A percentile compares a stretch with the other conserved stretches of the same genome.
phyloP scores from a whole-genome alignment of 2,113 vertebrate species.

The Tinamus guttatus region DNA sequence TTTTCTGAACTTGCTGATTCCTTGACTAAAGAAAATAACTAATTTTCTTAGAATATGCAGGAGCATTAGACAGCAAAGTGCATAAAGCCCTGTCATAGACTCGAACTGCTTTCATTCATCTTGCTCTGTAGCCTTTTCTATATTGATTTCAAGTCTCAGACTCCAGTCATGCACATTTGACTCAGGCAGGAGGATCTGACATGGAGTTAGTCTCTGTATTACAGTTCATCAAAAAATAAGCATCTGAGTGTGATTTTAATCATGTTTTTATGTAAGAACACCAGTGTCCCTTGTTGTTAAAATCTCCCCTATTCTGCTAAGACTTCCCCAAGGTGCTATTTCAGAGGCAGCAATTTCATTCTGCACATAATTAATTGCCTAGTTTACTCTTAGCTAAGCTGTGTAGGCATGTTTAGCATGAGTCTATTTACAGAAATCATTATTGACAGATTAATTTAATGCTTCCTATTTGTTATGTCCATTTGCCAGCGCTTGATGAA shows the following conservation, averaged over 20 bases:
- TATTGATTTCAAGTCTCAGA: not conserved
- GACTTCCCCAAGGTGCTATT: not conserved
- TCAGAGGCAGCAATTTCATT: not conserved
- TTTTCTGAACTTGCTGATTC: constrained; percentile 52
- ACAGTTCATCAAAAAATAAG: not conserved
- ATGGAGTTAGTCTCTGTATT: not conserved
- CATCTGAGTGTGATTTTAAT: not conserved
- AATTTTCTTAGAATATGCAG: constrained; percentile 42
- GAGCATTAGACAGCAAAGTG: not conserved
- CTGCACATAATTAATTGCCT: not conserved
- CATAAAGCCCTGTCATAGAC: not conserved
- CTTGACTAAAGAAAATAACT: not conserved
- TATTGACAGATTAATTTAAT: not conserved
- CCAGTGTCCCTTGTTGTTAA: not conserved
- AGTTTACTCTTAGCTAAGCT: not conserved
- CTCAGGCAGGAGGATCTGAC: not conserved
- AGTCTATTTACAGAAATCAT: not conserved
- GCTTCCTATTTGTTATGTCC: not conserved
- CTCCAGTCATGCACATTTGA: not conserved
- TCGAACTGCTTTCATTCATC: not conserved
- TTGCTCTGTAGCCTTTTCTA: not conserved
- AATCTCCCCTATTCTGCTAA: not conserved
- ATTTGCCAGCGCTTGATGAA: not conserved
- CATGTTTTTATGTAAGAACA: not conserved
- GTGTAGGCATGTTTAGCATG: not conserved